phyloP scores from a whole-genome alignment of 2,888 invertebrate species.

The Cantharis rufa region DNA sequence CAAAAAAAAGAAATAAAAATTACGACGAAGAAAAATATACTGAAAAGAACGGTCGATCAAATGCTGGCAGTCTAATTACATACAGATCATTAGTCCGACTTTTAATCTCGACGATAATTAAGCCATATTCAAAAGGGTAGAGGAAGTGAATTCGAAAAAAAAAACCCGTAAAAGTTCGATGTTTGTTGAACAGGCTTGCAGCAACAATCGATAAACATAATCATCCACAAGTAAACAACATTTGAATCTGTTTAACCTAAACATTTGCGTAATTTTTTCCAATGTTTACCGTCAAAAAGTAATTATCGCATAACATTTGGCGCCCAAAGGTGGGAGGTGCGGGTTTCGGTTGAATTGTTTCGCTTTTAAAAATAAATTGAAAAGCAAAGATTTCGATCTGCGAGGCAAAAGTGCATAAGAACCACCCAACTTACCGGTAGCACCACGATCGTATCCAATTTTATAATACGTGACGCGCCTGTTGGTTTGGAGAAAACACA shows the following conservation, averaged over 20 bases:
- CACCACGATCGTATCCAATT: conserved; percentile 20
- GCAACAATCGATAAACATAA: background rate
- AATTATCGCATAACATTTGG: background rate
- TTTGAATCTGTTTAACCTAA: background rate
- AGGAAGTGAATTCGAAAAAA: background rate
- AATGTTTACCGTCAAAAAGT: background rate
- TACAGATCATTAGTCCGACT: conserved; percentile 17
- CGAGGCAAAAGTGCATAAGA: background rate
- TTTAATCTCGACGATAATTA: conserved; percentile 20
- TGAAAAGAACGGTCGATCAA: conserved; percentile 2
- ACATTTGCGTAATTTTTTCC: background rate
- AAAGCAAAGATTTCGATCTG: background rate
- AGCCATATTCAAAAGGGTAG: background rate
- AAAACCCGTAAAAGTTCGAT: background rate
- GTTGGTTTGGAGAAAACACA: conserved; percentile 20
- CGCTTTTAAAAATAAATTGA: background rate
- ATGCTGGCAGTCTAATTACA: conserved; percentile 10
- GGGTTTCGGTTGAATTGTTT: background rate
- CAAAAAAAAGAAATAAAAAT: background rate
- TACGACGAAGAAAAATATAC: background rate
- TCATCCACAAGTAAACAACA: background rate
- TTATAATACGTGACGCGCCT: conserved; percentile 20
- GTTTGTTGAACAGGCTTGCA: background rate
- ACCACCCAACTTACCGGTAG: background rate
- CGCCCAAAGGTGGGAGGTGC: background rate